A percentile compares a stretch with the other conserved stretches of the same genome.
Conservation (phyloP, 2,797 vertebrate species). For the Poeciliopsis infans region DNA sequence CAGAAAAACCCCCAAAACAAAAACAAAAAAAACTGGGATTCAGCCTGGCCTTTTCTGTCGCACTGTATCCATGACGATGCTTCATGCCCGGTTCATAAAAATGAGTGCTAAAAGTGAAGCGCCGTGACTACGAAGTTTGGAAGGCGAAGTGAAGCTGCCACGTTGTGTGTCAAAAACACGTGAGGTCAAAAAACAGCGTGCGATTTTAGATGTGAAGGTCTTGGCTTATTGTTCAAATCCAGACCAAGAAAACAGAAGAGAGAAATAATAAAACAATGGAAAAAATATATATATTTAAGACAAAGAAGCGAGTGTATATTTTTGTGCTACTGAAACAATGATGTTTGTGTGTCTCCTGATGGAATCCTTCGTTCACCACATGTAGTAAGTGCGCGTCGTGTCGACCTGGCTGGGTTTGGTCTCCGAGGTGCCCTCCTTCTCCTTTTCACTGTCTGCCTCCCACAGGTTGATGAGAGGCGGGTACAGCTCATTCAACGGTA, state of each 20-base stretch:
- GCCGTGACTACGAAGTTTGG: constrained; percentile 81
- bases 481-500: constrained; percentile 96
- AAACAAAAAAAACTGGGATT: constrained; percentile 45
- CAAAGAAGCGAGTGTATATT: constrained; percentile 87
- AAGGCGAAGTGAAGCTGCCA: constrained; percentile 87
- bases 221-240: constrained; percentile 80
- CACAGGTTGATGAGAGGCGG: constrained; percentile 98
- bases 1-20: constrained; percentile 19
- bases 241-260: constrained; percentile 73
- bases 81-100: constrained; percentile 84
- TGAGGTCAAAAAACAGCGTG: constrained; percentile 81
- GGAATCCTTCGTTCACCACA: constrained; percentile 88
- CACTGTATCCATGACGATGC: constrained; percentile 79
- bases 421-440: constrained; percentile 92
- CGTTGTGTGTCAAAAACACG: constrained; percentile 77
- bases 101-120: constrained; percentile 83
- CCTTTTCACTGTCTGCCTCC: constrained; percentile 96
- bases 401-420: constrained; percentile 93
- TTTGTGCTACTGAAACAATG: constrained; percentile 87
- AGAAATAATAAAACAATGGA: constrained; percentile 38
- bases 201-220: constrained; percentile 86
- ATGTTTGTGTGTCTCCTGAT: constrained; percentile 34
- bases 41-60: constrained; percentile 63
- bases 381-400: constrained; percentile 98
- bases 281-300: constrained; percentile 68